These are phyloP conservation scores for Papio anubis DNA, from an alignment of 2,113 vertebrate genomes.

Conservation along the genomic window DNA sequence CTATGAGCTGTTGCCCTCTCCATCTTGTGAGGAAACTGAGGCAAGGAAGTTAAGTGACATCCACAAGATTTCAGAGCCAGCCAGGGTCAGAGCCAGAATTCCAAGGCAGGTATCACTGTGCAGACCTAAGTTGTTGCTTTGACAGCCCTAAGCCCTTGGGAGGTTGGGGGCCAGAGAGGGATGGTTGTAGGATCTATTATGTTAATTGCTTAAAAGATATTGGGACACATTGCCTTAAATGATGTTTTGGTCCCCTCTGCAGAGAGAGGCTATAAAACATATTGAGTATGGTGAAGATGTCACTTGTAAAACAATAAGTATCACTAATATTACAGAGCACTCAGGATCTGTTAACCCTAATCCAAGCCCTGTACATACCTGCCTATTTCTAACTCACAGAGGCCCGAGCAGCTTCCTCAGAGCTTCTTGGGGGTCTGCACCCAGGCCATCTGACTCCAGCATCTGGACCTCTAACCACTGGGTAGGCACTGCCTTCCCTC, in stretches of 20 bases:
- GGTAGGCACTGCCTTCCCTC: background rate
- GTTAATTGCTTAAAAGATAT: background rate
- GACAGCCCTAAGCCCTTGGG: background rate
- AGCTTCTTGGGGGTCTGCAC: fast-evolving
- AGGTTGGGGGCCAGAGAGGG: fast-evolving
- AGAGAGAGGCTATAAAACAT: background rate
- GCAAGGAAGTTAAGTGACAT: background rate
- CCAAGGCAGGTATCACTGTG: background rate
- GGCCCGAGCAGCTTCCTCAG: fast-evolving
- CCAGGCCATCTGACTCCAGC: background rate
- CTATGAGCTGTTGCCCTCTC: background rate
- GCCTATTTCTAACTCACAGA: background rate
- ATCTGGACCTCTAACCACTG: fast-evolving
- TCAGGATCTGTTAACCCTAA: background rate
- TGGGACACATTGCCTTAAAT: background rate
- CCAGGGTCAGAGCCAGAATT: background rate
- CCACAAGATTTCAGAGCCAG: background rate
- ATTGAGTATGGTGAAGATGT: background rate
- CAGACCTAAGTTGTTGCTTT: background rate
- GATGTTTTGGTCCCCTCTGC: background rate
- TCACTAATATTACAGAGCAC: background rate
- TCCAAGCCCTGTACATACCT: background rate
- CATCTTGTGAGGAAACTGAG: background rate
- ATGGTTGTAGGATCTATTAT: background rate
- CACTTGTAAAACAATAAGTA: background rate